phyloP scores from a whole-genome alignment of 2,888 invertebrate species.

The Pheosia tremula region DNA sequence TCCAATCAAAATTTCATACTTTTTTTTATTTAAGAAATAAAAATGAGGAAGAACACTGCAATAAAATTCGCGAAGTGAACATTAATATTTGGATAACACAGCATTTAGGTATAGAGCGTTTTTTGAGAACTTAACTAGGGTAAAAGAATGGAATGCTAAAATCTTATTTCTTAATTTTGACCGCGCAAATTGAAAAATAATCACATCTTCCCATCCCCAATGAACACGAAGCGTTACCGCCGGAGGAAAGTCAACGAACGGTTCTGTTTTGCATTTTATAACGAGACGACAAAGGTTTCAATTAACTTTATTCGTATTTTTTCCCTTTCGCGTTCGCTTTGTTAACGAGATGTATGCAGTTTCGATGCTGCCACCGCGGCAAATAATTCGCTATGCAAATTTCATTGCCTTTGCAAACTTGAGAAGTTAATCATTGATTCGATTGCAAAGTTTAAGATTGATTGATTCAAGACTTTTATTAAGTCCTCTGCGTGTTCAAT shows the following conservation, averaged over 20 bases:
- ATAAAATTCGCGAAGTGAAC: no score
- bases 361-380: constrained; percentile 14
- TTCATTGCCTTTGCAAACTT: constrained; percentile 16
- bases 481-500: no score
- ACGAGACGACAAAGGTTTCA: constrained; percentile 46
- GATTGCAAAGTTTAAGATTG: not conserved
- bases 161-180: not conserved
- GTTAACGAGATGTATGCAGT: constrained; percentile 38
- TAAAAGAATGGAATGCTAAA: no score
- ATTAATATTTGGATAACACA: no score
- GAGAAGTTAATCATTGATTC: constrained; percentile 12
- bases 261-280: constrained; percentile 45
- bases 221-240: constrained; percentile 3
- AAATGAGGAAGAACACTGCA: no score
- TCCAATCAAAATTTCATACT: no score
- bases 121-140: no score
- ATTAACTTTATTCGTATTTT: constrained; percentile 39
- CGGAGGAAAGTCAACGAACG: constrained; percentile 28
- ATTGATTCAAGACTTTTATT: not conserved
- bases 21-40: no score
- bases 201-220: constrained; percentile 14
- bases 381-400: constrained; percentile 21
- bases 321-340: constrained; percentile 25
- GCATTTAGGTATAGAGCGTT: no score
- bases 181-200: constrained; percentile 10